phyloP scores from a whole-genome alignment of 2,888 invertebrate species.

The Clostera curtula region DNA sequence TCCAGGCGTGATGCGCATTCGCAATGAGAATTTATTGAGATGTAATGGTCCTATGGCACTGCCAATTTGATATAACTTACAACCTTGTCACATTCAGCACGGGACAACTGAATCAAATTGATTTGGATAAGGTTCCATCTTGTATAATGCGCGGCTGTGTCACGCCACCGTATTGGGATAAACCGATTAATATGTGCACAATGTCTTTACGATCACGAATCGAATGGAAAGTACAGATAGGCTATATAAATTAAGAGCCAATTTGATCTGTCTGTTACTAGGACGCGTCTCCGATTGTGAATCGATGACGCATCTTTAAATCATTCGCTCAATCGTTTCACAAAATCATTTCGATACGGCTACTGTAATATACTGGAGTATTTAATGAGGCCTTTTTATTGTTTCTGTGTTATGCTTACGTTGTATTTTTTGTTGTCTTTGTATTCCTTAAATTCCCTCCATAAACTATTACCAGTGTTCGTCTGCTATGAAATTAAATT shows the following conservation, averaged over 20 bases:
- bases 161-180: constrained; percentile 26
- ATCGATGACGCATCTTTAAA: constrained; percentile 19
- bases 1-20: constrained; percentile 39
- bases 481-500: too few species aligned
- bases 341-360: constrained; percentile 5
- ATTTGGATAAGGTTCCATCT: constrained; percentile 4
- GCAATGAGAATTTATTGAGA: constrained; percentile 22
- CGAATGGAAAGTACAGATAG: constrained; percentile 35
- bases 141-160: constrained; percentile 7
- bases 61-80: constrained; percentile 12
- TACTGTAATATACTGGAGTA: neutral
- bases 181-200: constrained; percentile 32
- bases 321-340: constrained; percentile 8
- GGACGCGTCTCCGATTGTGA: constrained; percentile 16
- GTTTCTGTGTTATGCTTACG: constrained; percentile 17
- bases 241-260: constrained; percentile 25
- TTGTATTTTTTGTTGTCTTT: too few species aligned
- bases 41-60: constrained; percentile 17
- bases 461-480: too few species aligned
- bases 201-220: constrained; percentile 24
- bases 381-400: constrained; percentile 13
- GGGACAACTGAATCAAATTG: constrained; percentile 13
- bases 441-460: too few species aligned
- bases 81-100: constrained; percentile 14
- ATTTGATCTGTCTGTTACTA: constrained; percentile 28